Evolutionary conservation across 1,140 invertebrate genomes (phyloP).

Genomic region (Drosophila navojoa): DNA sequence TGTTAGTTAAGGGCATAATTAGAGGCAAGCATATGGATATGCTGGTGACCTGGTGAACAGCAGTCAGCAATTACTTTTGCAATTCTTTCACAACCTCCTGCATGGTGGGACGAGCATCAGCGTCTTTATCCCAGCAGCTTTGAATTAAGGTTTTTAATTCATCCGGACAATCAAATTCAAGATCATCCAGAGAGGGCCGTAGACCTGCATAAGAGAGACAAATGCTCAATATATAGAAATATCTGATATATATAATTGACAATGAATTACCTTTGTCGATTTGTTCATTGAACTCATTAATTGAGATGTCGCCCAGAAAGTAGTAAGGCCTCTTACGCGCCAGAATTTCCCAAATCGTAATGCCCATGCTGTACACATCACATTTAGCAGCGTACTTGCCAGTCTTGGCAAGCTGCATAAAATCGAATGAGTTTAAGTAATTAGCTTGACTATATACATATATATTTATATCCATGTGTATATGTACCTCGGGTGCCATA

Average conservation of each 20-base stretch:
- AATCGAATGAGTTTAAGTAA: background rate
- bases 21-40: too few relatives aligned
- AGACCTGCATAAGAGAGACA: background rate
- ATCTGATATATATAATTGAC: too few relatives aligned
- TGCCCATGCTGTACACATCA: conserved; percentile 14
- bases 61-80: background rate
- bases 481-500: conserved; percentile 12
- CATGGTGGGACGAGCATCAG: background rate
- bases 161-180: background rate
- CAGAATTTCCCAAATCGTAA: conserved; percentile 14
- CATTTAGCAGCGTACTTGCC: background rate
- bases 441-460: background rate
- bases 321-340: background rate
- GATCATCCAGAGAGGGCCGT: background rate
- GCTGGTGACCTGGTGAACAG: too few relatives aligned
- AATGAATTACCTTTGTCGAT: background rate
- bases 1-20: too few relatives aligned
- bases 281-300: background rate
- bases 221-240: background rate
- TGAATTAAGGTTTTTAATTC: background rate
- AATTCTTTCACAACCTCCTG: background rate
- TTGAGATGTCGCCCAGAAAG: background rate
- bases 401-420: background rate
- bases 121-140: background rate
- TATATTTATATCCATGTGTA: background rate